Base-by-base conservation (phyloP, 2,888 invertebrate species). In the Drosophila prostipennis region DNA sequence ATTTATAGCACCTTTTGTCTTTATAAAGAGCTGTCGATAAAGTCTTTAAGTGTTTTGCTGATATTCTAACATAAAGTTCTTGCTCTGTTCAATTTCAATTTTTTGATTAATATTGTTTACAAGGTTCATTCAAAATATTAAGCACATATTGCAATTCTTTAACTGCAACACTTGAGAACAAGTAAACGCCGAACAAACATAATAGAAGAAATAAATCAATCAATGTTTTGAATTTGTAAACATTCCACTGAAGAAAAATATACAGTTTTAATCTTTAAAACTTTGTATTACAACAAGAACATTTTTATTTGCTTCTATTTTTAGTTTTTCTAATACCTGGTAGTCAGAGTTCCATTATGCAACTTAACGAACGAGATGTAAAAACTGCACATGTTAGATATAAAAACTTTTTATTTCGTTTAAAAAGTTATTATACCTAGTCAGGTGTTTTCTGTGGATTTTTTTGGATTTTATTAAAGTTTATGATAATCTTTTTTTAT, bases 191-290 rank as follows among this genome's bases (percentile, higher is more conserved):
- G 1, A 29, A 7, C 7, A 39, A 39, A 3, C 3, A 39, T 14
- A 8, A 16, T 14, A 16, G 8, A 16, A 5, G 6, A 4, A 6
- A 34, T 36, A 56, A 37, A 51, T 52, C 36, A 52, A 52, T 52
- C n/a, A 29, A 10, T 39, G 36, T 52, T 29, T 37, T 19, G 10
- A 1, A 10, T 10, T 10, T 53, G 7, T 52, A 10, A 39, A 29
- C 29, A 37, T 11, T 4, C 13, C 29, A 51, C 14, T 29, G 10
- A 29, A 26, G 26, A 19, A 29, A 56, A 57, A 46, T 39, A 52
- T 19, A 39, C 37, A 37, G 6, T 2, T 1, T 11, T 1, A 11
- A 34, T 34, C 10, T 29, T 7, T 7, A 2, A 16, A 10, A 16
- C n/a, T 19, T 34, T 45, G 23, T 11, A 34, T 23, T 1, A 29